Conservation (phyloP, 2,113 vertebrate genomes). For the Myotis lucifugus region DNA sequence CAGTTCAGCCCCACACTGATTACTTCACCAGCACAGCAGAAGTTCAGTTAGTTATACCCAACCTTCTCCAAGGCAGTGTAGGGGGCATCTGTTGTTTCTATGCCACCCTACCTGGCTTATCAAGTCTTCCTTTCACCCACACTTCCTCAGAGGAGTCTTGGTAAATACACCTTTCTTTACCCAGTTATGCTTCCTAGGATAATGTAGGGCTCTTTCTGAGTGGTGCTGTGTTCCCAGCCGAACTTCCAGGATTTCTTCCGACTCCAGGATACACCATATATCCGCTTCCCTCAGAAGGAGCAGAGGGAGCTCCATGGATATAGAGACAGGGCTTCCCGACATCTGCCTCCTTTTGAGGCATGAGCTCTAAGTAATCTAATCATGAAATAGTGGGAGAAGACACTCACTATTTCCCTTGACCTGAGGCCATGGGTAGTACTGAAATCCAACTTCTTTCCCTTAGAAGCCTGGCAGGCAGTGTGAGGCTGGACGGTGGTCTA, state of each 20-base stretch:
- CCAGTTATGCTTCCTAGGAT: neutral
- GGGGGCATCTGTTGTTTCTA: neutral
- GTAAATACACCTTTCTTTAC: neutral
- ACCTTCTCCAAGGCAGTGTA: neutral
- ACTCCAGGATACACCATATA: neutral
- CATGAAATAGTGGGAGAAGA: neutral
- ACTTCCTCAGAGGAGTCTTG: neutral
- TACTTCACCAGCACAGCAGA: neutral
- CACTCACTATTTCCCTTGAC: neutral
- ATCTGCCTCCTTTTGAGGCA: neutral
- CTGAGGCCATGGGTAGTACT: neutral
- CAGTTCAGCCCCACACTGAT: neutral
- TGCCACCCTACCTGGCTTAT: neutral
- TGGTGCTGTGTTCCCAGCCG: neutral
- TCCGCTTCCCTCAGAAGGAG: neutral
- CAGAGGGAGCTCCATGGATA: neutral
- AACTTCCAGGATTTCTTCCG: neutral
- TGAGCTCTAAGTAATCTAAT: neutral
- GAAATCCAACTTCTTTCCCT: neutral
- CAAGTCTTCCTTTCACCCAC: neutral
- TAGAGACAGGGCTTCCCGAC: neutral
- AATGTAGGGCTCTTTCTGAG: neutral
- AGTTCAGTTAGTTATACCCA: neutral
- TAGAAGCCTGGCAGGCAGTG: neutral
- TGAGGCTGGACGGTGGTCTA: neutral